phyloP scores from a whole-genome alignment of 2,113 vertebrate genomes.

The Rhea pennata region DNA sequence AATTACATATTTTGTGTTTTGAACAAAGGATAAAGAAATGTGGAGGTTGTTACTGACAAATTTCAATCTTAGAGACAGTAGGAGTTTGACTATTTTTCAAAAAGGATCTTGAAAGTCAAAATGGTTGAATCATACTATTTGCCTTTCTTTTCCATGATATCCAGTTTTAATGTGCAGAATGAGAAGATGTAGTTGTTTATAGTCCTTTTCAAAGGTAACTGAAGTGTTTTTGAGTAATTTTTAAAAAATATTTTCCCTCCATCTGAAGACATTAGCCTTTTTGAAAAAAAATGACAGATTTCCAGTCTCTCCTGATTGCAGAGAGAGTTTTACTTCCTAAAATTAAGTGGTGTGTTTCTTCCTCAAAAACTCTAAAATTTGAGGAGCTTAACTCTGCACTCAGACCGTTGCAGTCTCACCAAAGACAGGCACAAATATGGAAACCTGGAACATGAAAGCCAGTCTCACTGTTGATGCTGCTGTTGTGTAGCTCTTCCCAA shows the following conservation, averaged over 20 bases:
- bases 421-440: background rate
- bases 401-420: background rate
- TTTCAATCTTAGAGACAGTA: background rate
- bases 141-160: background rate
- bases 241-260: background rate
- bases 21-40: slow-evolving; percentile 1
- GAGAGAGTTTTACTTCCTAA: background rate
- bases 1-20: background rate
- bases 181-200: background rate
- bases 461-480: background rate
- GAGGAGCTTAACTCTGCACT: background rate
- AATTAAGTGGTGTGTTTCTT: background rate
- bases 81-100: background rate
- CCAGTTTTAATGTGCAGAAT: background rate
- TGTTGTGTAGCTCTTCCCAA: background rate
- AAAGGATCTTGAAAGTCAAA: background rate
- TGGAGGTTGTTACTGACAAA: slow-evolving; percentile 50
- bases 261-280: background rate
- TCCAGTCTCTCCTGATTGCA: background rate
- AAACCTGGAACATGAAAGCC: background rate
- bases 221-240: background rate
- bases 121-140: slow-evolving; percentile 15
- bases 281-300: background rate
- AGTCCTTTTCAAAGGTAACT: background rate
- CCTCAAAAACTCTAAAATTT: background rate